Base-by-base conservation (phyloP, 2,113 vertebrate genomes). In the Sakesphorus luctuosus region DNA sequence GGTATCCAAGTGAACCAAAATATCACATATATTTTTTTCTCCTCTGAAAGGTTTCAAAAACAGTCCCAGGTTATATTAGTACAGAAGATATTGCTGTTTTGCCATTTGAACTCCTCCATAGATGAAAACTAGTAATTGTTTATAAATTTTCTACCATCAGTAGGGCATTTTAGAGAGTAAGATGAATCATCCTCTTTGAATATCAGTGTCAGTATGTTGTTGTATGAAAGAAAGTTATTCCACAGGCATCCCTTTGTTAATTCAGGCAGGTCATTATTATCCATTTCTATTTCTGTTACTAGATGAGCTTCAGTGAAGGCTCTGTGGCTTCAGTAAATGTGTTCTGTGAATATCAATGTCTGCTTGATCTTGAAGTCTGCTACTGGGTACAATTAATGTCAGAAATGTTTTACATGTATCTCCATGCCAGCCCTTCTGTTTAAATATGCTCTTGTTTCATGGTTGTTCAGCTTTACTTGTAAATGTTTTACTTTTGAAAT, bases 281-380 rank as follows among this genome's bases (percentile, higher is more conserved):
- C 69, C 46, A 33, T 78, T 93, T 94, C 66, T 89, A 36, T 90
- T 94, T 90, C 46, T 53, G 53, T 67, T 77, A 28, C 63, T 50
- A 69, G 40, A 94, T 80, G 73, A 92, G 36, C 59, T 83, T 86
- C 46, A 73, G 50, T 86, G 82, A 88, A 84, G 46, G 14, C 12
- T 74, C 63, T 80, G n/a, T 56, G 66, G 85, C 79, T 93, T 79
- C 79, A 94, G 72, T 90, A 80, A 36, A 80, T 90, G 26, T 77
- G 16, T 72, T 77, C 28, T 58, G 6, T 94, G 94, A 95, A 94
- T 96, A 91, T 65, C 67, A 96, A 89, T 94, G 69, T 84, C 31
- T 2, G 0, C 31, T 67, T 77, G 38, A 88, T 88, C 49, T 88
- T 96, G 65, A 87, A 89, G 56, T 69, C 58, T 95, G 33, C 53